A percentile compares a stretch with the other conserved stretches of the same genome.
These are phyloP conservation scores for Escarpia spicata DNA, from an alignment of 2,888 invertebrate species.

Conservation along the genomic window DNA sequence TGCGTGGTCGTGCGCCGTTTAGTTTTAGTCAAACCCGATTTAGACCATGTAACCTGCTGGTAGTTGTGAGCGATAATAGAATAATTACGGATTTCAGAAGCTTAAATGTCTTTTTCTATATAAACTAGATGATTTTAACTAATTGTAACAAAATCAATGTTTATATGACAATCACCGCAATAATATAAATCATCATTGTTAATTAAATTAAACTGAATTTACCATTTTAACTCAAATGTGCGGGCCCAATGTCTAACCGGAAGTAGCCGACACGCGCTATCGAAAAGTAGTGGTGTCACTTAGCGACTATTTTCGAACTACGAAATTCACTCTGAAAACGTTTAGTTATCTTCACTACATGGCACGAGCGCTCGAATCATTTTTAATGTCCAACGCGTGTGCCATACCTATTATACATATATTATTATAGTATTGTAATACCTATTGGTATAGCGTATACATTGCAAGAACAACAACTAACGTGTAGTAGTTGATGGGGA, in stretches of 20 bases:
- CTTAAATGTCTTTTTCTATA: neutral
- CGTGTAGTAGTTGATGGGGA: too few species aligned
- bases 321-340: neutral
- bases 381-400: too few species aligned
- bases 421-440: too few species aligned
- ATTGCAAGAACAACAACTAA: too few species aligned
- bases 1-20: too few species aligned
- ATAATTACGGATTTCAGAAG: neutral
- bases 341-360: too few species aligned
- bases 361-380: too few species aligned
- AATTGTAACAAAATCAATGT: neutral
- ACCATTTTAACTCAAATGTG: neutral
- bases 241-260: neutral
- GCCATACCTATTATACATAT: too few species aligned
- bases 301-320: neutral
- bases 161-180: neutral
- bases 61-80: neutral
- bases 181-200: neutral
- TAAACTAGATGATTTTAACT: neutral
- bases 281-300: neutral
- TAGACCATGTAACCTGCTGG: too few species aligned
- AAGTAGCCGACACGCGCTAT: neutral
- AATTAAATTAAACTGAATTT: neutral
- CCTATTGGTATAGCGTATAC: too few species aligned
- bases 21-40: too few species aligned